Percentiles rank a stretch among this genome's conserved stretches.
Evolutionary conservation across 2,888 invertebrate species (phyloP).

Genomic region (Morpho achilles): DNA sequence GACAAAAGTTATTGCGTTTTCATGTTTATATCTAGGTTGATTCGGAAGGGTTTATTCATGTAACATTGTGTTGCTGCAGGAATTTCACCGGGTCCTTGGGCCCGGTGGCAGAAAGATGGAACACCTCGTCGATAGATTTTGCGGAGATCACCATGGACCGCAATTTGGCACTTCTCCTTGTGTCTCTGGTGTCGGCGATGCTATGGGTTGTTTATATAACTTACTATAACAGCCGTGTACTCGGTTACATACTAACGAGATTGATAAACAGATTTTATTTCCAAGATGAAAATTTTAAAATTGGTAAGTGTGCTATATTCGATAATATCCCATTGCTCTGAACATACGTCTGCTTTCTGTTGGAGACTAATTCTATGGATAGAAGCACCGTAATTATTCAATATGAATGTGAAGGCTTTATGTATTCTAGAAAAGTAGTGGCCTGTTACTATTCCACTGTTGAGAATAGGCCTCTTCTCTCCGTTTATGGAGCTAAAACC

Average conservation of each 20-base stretch:
- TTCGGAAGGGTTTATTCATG: slow-evolving; percentile 34
- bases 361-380: too few species aligned
- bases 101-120: slow-evolving; percentile 76
- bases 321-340: too few species aligned
- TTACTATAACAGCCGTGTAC: slow-evolving; percentile 95
- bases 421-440: neutral
- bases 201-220: slow-evolving; percentile 96
- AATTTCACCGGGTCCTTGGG: slow-evolving; percentile 51
- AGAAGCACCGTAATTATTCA: too few species aligned
- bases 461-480: too few species aligned
- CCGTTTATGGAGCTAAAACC: too few species aligned
- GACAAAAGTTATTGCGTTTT: slow-evolving; percentile 43
- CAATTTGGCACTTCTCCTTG: slow-evolving; percentile 86
- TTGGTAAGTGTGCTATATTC: slow-evolving; percentile 80
- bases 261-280: slow-evolving; percentile 92
- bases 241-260: slow-evolving; percentile 93
- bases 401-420: neutral
- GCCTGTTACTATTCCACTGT: too few species aligned
- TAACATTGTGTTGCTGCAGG: slow-evolving; percentile 43
- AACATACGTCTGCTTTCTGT: too few species aligned
- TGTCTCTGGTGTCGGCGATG: slow-evolving; percentile 89
- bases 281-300: slow-evolving; percentile 91
- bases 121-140: slow-evolving; percentile 77
- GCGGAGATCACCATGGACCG: slow-evolving; percentile 86
- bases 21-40: slow-evolving; percentile 33